phyloP scores from a whole-genome alignment of 2,113 vertebrate species.

The Narcine bancroftii region DNA sequence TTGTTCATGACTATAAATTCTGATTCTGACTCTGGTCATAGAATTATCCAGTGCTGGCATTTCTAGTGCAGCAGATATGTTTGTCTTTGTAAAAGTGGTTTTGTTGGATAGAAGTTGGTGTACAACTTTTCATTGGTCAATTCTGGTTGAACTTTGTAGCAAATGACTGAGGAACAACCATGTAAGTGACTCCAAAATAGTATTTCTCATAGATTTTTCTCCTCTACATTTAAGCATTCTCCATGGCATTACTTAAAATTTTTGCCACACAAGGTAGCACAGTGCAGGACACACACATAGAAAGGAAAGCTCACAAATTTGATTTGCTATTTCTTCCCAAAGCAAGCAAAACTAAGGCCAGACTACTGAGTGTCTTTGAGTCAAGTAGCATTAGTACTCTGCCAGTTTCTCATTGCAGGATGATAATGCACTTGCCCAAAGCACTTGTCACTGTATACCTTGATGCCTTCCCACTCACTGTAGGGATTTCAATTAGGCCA shows the following conservation, averaged over 20 bases:
- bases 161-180: neutral
- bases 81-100: neutral
- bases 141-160: neutral
- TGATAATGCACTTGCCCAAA: neutral
- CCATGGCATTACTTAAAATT: neutral
- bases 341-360: neutral
- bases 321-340: too few species aligned
- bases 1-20: too few species aligned
- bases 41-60: neutral
- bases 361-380: neutral
- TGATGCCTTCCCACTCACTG: too few species aligned
- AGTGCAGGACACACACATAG: neutral
- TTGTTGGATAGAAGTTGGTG: neutral
- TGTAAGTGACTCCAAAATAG: neutral
- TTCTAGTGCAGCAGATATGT: neutral
- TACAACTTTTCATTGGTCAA: neutral
- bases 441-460: too few species aligned
- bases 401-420: neutral
- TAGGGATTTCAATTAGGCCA: too few species aligned
- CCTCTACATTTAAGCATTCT: neutral
- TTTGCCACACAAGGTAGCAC: neutral
- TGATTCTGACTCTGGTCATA: neutral
- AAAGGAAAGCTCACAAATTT: neutral
- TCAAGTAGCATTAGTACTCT: neutral
- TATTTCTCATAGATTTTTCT: neutral